Conservation (phyloP, 2,888 invertebrate species). For the Scrobipalpa costella region DNA sequence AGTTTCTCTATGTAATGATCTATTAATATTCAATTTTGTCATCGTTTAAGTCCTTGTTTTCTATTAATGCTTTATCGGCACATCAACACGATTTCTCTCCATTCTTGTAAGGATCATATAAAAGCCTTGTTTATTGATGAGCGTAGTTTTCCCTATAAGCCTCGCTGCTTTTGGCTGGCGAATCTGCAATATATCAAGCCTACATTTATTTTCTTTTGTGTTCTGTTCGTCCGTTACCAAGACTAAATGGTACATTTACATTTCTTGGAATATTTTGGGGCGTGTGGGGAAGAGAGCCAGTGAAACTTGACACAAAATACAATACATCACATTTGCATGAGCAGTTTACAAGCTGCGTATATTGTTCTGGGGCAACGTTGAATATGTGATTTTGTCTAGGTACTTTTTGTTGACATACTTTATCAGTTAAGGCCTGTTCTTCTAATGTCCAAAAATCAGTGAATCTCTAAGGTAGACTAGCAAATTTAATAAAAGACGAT, state of each 20-base stretch:
- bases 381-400: no score
- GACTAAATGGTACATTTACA: background rate
- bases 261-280: no score
- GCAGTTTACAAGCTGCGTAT: no score
- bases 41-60: constrained; percentile 27
- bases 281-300: no score
- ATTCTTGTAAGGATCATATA: constrained; percentile 31
- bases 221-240: background rate
- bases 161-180: constrained; percentile 11
- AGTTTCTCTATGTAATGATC: background rate
- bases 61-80: constrained; percentile 3
- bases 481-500: no score
- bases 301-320: no score
- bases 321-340: no score
- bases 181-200: constrained; percentile 4
- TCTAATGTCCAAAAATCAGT: no score
- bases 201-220: constrained; percentile 2
- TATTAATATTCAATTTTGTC: constrained; percentile 32
- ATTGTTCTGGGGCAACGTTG: no score
- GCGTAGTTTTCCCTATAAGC: constrained; percentile 11
- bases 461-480: no score
- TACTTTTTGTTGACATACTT: no score
- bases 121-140: constrained; percentile 17
- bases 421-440: no score
- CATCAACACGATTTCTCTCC: constrained; percentile 38